A percentile compares a stretch with the other conserved stretches of the same genome.
Conservation (phyloP, 2,888 invertebrate species). For the Carabus problematicus region DNA sequence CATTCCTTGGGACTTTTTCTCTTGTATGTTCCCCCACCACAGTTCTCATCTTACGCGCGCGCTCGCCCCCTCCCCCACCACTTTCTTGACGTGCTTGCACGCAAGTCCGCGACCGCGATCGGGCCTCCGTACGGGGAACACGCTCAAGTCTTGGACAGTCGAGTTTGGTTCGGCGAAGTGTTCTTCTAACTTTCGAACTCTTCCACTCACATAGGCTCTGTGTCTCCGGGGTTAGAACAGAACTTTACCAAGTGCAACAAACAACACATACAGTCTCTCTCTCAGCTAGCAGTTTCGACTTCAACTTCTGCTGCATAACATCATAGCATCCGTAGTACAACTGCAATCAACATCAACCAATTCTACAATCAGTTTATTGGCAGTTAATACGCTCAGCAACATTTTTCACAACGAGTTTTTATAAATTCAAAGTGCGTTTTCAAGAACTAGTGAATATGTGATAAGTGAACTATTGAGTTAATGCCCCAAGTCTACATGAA, state of each 20-base stretch:
- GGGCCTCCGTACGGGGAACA: conserved; percentile 46
- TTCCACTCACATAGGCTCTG: conserved; percentile 2
- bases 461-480: conserved; percentile 10
- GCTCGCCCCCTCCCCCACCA: too few relatives aligned
- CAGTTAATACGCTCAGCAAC: background rate
- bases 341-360: too few relatives aligned
- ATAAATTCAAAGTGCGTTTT: conserved; percentile 10
- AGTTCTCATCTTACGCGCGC: conserved; percentile 47
- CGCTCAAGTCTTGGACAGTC: conserved; percentile 49
- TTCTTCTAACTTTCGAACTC: conserved; percentile 44
- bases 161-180: conserved; percentile 47
- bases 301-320: conserved; percentile 5
- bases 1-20: conserved; percentile 42
- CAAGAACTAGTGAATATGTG: conserved; percentile 15
- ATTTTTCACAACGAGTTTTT: background rate
- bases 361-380: background rate
- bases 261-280: background rate
- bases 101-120: conserved; percentile 51
- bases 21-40: conserved; percentile 51
- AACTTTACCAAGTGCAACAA: conserved; percentile 1
- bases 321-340: background rate
- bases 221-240: conserved; percentile 2
- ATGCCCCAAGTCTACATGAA: too few relatives aligned
- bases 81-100: conserved; percentile 51
- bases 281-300: conserved; percentile 8